A percentile compares a stretch with the other conserved stretches of the same genome.
Conservation (phyloP, 2,113 vertebrate genomes). For the Baryphthengus martii region DNA sequence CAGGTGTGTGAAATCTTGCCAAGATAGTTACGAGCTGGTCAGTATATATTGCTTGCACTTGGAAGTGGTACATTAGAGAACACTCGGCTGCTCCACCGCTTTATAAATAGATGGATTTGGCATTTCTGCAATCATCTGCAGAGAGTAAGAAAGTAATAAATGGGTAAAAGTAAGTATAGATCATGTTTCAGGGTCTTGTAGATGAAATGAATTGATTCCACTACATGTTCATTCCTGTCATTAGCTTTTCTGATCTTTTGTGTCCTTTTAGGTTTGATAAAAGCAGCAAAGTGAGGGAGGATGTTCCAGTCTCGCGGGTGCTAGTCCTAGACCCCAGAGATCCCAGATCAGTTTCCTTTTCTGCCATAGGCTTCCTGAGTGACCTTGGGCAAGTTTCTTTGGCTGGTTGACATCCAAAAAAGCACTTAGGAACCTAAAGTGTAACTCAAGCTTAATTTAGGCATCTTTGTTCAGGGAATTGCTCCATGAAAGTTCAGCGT, state of each 20-base stretch:
- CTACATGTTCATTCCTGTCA: not conserved
- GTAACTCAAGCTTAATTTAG: conserved; percentile 24
- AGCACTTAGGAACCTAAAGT: conserved; percentile 17
- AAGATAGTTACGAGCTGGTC: conserved; percentile 55
- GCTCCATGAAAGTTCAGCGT: not conserved
- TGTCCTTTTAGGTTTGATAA: not conserved
- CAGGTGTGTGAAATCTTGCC: conserved; percentile 65
- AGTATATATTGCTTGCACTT: conserved; percentile 40
- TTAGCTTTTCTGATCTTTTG: not conserved
- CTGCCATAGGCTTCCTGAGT: not conserved
- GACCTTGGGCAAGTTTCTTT: not conserved
- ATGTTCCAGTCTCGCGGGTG: not conserved
- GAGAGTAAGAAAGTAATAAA: conserved; percentile 26
- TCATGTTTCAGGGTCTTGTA: not conserved
- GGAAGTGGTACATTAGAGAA: conserved; percentile 50
- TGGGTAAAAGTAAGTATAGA: not conserved
- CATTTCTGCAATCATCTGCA: conserved; percentile 54
- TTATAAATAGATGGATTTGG: conserved; percentile 71
- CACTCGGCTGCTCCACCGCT: conserved; percentile 17
- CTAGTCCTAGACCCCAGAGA: not conserved
- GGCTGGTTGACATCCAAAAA: conserved; percentile 50
- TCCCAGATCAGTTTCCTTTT: not conserved
- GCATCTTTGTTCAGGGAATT: not conserved
- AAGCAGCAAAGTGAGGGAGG: not conserved
- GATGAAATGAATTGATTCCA: not conserved